phyloP scores from a whole-genome alignment of 2,113 vertebrate genomes.

The Mesembrinibis cayennensis region DNA sequence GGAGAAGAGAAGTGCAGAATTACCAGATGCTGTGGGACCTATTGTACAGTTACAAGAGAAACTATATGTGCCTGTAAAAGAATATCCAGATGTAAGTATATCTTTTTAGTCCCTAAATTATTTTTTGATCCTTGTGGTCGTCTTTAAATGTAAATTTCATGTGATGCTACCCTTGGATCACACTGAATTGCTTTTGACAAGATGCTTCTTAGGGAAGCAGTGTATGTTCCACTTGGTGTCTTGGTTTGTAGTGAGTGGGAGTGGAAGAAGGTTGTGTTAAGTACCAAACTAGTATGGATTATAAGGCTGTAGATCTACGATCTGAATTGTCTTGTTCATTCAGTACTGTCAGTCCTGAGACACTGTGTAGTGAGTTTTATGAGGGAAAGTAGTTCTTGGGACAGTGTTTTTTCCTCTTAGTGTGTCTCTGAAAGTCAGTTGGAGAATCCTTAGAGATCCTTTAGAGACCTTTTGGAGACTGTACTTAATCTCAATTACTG shows the following conservation, averaged over 20 bases:
- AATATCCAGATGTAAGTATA: slow-evolving; percentile 97
- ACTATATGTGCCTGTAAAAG: slow-evolving; percentile 99
- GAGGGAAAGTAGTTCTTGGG: neutral
- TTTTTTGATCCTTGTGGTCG: neutral
- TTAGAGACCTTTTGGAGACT: neutral
- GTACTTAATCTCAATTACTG: neutral
- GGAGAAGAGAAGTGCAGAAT: slow-evolving; percentile 92
- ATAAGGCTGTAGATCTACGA: neutral
- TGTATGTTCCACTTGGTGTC: neutral
- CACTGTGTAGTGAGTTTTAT: neutral
- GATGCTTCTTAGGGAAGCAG: neutral
- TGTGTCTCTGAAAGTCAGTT: neutral
- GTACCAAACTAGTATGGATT: neutral
- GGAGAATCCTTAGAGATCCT: neutral
- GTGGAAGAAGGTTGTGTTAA: neutral
- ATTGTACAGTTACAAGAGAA: slow-evolving; percentile 99
- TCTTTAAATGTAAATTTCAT: slow-evolving; percentile 3
- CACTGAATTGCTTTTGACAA: neutral
- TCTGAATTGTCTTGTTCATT: neutral
- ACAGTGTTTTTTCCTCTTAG: neutral
- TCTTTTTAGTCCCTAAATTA: slow-evolving; percentile 44
- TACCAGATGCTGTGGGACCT: slow-evolving; percentile 94
- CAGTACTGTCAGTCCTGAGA: neutral
- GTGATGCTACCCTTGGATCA: slow-evolving; percentile 28
- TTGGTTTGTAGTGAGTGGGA: neutral